Base-by-base conservation (phyloP, 2,888 invertebrate genomes). In the Plagiodera versicolora region DNA sequence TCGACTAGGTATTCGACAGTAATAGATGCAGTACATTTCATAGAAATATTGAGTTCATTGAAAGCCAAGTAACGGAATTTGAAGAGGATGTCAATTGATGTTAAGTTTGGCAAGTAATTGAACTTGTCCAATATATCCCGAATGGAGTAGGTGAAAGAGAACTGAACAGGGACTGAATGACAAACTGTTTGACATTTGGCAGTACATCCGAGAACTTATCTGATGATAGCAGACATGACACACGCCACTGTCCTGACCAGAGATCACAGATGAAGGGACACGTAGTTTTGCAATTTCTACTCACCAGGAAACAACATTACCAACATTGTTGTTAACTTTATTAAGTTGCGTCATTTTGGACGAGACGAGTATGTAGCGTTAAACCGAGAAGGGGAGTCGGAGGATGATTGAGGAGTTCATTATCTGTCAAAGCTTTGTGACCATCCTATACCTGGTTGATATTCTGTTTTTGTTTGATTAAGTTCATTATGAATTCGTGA, bases 261-360 rank as follows among this genome's bases (percentile, higher is more conserved):
- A 54, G 61, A 32, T 14, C 53, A 19, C 53, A 39, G 50, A 46
- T 48, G 47, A 47, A 45, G 44, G 47, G 61, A 58, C 59, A 61
- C 59, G 58, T 56, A 62, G 60, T 60, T 62, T 60, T 52, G 58
- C 56, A 55, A 60, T 49, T 62, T 57, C 62, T 28, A 49, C 47
- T 60, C 47, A 60, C 51, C 65, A 62, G 58, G 60, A 62, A 50
- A 60, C 62, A 59, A 60, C 56, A 53, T 62, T 59, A 63, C 61
- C 56, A 58, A 60, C 57, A 35, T 58, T 61, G 58, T 58, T 61
- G 60, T 62, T 62, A 62, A 60, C 61, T 58, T 59, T 49, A 65
- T 65, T 58, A 62, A 60, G 60, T 51, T 60, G 44, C 58, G 60
- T 65, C 60, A 62, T 54, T 58, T 16, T 32, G 45, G 32, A 28